Evolutionary conservation across 2,797 vertebrate species (phyloP), one percentile per base, ranked within the genome.

Genomic region (Pseudocheirus occidentalis): DNA sequence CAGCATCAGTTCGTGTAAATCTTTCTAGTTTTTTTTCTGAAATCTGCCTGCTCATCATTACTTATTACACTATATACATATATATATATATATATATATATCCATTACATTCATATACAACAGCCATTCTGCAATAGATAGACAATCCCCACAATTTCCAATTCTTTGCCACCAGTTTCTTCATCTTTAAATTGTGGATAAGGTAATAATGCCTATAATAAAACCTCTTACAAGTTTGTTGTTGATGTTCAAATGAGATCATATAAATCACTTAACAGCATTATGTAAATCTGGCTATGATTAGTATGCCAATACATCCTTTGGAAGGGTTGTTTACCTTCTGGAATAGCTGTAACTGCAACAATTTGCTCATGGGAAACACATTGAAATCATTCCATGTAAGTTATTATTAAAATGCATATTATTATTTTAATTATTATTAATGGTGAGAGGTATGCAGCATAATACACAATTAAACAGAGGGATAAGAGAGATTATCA

Each of bases 371-470:
- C 90, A 90, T 3, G 24, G 27, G 31, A 90, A 34, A 1, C 31
- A 40, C 28, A 16, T 2, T 55, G 56, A 92, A 9, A 40, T 92
- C 9, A 92, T 52, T 53, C 53, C n/a, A 55, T 91, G 54, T 14
- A 50, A 58, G 24, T 29, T 90, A 57, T 34, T 91, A 27, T 16
- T 54, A 92, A 94, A 18, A 3, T 81, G 57, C 57, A 57, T 55
- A 7, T 90, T 90, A 87, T 91, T 91, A 90, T 54, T 98, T 90
- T 95, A 92, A 91, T 93, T 96, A 31, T 94, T 93, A 95, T 92
- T 96, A 95, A 81, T 94, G 14, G 95, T 46, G 29, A 92, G 34
- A 96, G 29, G 9, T 92, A 95, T 28, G 46, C 5, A 90, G 5
- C 52, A 56, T 14, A 95, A 16, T 96, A 94, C 13, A 40, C 29